Evolutionary conservation across 2,888 invertebrate species (phyloP).

Genomic region (Andrena bucephala): DNA sequence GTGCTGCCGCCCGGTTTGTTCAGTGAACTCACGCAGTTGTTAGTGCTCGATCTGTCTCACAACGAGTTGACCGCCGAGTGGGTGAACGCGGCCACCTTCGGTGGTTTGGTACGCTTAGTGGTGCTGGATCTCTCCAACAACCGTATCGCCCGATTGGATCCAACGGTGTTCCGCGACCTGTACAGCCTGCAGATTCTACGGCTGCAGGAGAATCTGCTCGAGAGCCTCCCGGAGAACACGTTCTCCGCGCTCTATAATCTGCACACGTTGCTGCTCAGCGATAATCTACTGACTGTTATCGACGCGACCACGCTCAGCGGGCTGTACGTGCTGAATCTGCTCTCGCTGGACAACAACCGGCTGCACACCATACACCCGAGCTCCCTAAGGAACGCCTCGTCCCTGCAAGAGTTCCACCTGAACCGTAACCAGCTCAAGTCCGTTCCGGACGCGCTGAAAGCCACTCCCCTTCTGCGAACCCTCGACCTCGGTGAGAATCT

Average conservation of each 20-base stretch:
- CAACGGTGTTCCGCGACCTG: slow-evolving; percentile 91
- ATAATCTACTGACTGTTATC: slow-evolving; percentile 91
- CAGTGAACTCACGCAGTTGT: slow-evolving; percentile 90
- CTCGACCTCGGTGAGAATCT: slow-evolving; percentile 95
- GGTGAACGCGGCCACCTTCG: slow-evolving; percentile 93
- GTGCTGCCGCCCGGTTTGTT: slow-evolving; percentile 93
- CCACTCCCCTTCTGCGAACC: slow-evolving; percentile 91
- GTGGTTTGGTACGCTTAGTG: slow-evolving; percentile 91
- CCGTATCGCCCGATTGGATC: slow-evolving; percentile 90
- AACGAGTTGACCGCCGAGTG: slow-evolving; percentile 93
- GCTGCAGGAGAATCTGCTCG: slow-evolving; percentile 92
- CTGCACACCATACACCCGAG: slow-evolving; percentile 91
- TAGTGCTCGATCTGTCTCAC: slow-evolving; percentile 91
- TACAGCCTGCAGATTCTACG: slow-evolving; percentile 92
- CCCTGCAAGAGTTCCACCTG: slow-evolving; percentile 92
- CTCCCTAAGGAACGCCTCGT: slow-evolving; percentile 92
- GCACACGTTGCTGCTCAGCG: slow-evolving; percentile 92
- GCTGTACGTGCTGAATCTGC: slow-evolving; percentile 90
- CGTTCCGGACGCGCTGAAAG: slow-evolving; percentile 91
- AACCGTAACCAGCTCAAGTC: slow-evolving; percentile 92
- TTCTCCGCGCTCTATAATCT: slow-evolving; percentile 92
- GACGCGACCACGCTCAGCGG: slow-evolving; percentile 92
- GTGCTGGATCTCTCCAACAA: slow-evolving; percentile 92
- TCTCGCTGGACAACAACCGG: slow-evolving; percentile 93
- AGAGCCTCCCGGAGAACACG: slow-evolving; percentile 91